Evolutionary conservation across 2,797 vertebrate genomes (phyloP), one percentile per base, ranked within the genome.

Genomic region (Coregonus suidteri): DNA sequence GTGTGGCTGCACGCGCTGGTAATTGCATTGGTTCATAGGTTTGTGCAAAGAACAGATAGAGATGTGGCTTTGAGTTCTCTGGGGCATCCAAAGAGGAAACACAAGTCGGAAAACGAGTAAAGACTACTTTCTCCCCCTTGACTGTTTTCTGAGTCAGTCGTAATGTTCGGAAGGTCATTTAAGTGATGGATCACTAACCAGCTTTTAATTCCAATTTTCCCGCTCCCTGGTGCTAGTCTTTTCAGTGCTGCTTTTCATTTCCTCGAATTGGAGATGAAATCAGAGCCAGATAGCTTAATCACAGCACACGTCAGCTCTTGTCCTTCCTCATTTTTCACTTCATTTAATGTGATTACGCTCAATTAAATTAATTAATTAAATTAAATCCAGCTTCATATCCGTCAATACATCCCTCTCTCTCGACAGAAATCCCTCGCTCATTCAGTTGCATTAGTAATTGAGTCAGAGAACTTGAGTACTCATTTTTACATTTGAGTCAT

Each of bases 161-260:
- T 66, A 30, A 70, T 52, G 6, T 7, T 53, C 16, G 9, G 34
- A 47, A 47, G 9, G 9, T 47, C 41, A 13, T 47, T 47, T 47
- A 91, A 92, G 80, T 31, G 15, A 54, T 73, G 30, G 52, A 54
- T 53, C 25, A 15, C 53, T 54, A 5, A 35, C 53, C 35, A 16
- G 18, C 35, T 16, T 70, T 31, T 67, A 25, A 52, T 7, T 76
- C 25, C 34, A 6, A 77, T 4, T 41, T 13, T 75, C 20, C n/a
- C 18, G 41, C 41, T 72, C 18, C 35, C 56, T 64, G 62, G 51
- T 65, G 14, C 35, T 52, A 30, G 18, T 4, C 31, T 7, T 13
- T 34, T 9, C 35, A n/a, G 25, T 31, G 34, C 18, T 18, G 14
- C 4, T 35, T 76, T 70, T 78, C 6, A 52, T 53, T 67, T 78